These are phyloP conservation scores for Stenoptilia bipunctidactyla DNA, from an alignment of 2,888 invertebrate species.

Conservation along the genomic window DNA sequence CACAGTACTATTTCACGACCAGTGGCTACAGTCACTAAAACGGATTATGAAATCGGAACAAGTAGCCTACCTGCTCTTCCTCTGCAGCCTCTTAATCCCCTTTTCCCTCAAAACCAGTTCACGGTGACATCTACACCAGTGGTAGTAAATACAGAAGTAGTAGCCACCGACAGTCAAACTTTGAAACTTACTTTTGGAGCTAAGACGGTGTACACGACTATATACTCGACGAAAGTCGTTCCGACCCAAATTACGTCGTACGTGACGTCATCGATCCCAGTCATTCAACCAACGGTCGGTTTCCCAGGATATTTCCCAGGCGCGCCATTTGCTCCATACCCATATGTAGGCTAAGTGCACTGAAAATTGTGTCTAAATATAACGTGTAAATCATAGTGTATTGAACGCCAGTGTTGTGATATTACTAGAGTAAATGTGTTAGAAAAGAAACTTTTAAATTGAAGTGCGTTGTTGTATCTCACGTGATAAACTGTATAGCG, in stretches of 20 bases:
- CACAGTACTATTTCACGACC: constrained; percentile 85
- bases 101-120: constrained; percentile 76
- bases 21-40: constrained; percentile 82
- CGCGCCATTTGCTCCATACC: constrained; percentile 80
- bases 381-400: constrained; percentile 10
- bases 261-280: constrained; percentile 82
- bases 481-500: constrained; percentile 52
- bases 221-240: constrained; percentile 85
- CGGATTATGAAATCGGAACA: constrained; percentile 82
- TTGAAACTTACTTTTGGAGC: constrained; percentile 92
- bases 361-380: constrained; percentile 7
- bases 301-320: constrained; percentile 82
- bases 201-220: constrained; percentile 88
- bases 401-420: constrained; percentile 31
- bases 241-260: constrained; percentile 88
- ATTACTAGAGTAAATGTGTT: constrained; percentile 29
- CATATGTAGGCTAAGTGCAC: constrained; percentile 76
- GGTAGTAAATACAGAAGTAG: constrained; percentile 83
- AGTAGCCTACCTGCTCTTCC: constrained; percentile 75
- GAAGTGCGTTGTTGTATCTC: constrained; percentile 39
- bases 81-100: constrained; percentile 69
- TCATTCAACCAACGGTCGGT: constrained; percentile 75
- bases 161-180: constrained; percentile 84
- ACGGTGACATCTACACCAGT: constrained; percentile 84
- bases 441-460: constrained; percentile 33